Evolutionary conservation across 2,888 invertebrate species (phyloP), one percentile per base, ranked within the genome.

Genomic region (Euphydryas editha): DNA sequence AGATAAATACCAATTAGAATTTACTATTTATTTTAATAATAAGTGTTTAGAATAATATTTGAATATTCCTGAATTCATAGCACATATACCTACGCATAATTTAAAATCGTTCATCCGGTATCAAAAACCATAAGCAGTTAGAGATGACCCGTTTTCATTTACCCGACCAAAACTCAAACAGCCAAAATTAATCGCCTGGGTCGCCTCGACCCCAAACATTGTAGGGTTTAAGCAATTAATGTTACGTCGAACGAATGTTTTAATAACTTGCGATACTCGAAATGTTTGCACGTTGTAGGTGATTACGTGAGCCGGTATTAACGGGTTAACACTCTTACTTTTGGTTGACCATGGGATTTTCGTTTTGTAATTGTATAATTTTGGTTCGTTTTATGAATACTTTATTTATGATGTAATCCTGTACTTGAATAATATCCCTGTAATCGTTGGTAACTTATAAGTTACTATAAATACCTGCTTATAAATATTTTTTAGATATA

Each of bases 181-280:
- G 68, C 67, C 69, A 74, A 75, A 78, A 80, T 79, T 75, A 76
- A 76, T 74, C 73, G 74, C 66, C 74, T 5, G 71, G 74, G 68
- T 69, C 72, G 62, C 66, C 68, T 65, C 72, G 69, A 61, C 67
- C 71, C 74, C 75, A 79, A 80, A 79, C 79, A 78, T 56, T 44
- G 62, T 64, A 60, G 72, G 77, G 79, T 75, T 79, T 78, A 78
- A 80, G 80, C 80, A 81, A 81, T 81, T 79, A 81, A 79, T 78
- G 76, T 79, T 75, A 79, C 77, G 79, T 79, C 76, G 78, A 77
- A 78, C 78, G 75, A 75, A 81, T 80, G 80, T 81, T 81, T 81
- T 80, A 80, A 81, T 81, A 80, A 80, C 76, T 76, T 73, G 75
- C 76, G 69, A 70, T 73, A 72, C 77, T 72, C 74, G 71, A 74